Percentiles rank a stretch among this genome's conserved stretches.
Evolutionary conservation across 2,888 invertebrate species (phyloP).

Genomic region (Colostygia pectinataria): DNA sequence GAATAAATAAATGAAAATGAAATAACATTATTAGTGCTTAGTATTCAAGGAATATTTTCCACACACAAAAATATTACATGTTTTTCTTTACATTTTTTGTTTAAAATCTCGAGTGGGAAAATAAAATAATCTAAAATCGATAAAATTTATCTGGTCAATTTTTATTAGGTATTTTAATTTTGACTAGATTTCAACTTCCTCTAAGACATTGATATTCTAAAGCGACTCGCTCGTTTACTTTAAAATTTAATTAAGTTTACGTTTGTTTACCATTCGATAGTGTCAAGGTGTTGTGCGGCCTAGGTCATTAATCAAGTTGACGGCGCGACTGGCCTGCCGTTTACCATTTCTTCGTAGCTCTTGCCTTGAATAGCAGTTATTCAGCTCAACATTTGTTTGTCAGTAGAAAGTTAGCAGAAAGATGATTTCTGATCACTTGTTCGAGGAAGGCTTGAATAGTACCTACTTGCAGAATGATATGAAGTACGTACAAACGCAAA

Average conservation of each 20-base stretch:
- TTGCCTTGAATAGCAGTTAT: neutral
- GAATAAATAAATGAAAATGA: no score
- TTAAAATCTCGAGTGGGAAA: no score
- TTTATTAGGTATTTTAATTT: no score
- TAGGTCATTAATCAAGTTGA: conserved; percentile 38
- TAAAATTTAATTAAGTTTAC: conserved; percentile 73
- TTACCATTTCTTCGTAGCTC: neutral
- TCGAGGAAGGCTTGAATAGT: conserved; percentile 70
- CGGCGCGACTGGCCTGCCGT: conserved; percentile 3
- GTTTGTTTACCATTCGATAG: conserved; percentile 60
- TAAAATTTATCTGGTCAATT: no score
- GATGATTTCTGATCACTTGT: conserved; percentile 69
- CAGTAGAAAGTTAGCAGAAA: conserved; percentile 18
- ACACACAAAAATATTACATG: no score
- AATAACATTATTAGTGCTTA: no score
- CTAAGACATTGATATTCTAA: conserved; percentile 69
- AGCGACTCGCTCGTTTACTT: conserved; percentile 59
- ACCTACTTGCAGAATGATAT: conserved; percentile 63
- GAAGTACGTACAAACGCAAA: conserved; percentile 60
- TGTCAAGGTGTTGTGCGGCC: conserved; percentile 40
- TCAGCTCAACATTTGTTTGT: neutral
- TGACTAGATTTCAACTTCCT: no score
- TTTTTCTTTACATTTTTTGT: no score
- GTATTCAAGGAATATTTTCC: no score
- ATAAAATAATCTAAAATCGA: no score